A percentile compares a stretch with the other conserved stretches of the same genome.
Evolutionary conservation across 2,797 vertebrate species (phyloP).

Genomic region (Ceyx erithaca): DNA sequence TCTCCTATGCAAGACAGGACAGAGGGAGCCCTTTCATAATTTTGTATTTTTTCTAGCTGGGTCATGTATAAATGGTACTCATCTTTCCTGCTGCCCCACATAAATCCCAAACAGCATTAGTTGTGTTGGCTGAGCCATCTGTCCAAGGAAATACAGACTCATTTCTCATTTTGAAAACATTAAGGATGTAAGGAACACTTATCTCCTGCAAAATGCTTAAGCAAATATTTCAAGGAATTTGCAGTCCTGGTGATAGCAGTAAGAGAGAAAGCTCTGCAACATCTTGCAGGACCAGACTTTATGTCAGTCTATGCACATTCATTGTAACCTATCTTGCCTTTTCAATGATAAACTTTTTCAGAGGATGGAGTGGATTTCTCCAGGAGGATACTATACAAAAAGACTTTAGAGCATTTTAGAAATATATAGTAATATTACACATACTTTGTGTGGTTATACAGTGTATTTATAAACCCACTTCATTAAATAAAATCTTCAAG

Average conservation of each 20-base stretch:
- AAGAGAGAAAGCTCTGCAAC: not conserved
- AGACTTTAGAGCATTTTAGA: not conserved
- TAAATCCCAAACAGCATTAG: not conserved
- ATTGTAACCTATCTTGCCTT: not conserved
- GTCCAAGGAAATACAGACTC: not conserved
- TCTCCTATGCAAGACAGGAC: not conserved
- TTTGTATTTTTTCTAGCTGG: not conserved
- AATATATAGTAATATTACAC: not conserved
- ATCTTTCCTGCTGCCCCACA: not conserved
- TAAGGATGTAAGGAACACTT: not conserved
- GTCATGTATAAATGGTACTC: not conserved
- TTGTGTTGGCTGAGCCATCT: not conserved
- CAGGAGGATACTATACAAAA: not conserved
- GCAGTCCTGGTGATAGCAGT: not conserved
- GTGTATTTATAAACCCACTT: not conserved
- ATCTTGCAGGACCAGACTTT: not conserved
- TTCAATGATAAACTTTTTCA: not conserved
- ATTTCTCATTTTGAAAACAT: not conserved
- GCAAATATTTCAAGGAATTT: not conserved
- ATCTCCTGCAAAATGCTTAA: not conserved
- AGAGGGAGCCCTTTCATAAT: not conserved
- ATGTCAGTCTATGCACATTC: not conserved
- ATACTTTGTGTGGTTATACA: not conserved
- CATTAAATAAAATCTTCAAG: slow-evolving; percentile 29
- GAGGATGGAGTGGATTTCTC: not conserved